Evolutionary conservation across 2,888 invertebrate species (phyloP).

Genomic region (Drosophila mimetica): DNA sequence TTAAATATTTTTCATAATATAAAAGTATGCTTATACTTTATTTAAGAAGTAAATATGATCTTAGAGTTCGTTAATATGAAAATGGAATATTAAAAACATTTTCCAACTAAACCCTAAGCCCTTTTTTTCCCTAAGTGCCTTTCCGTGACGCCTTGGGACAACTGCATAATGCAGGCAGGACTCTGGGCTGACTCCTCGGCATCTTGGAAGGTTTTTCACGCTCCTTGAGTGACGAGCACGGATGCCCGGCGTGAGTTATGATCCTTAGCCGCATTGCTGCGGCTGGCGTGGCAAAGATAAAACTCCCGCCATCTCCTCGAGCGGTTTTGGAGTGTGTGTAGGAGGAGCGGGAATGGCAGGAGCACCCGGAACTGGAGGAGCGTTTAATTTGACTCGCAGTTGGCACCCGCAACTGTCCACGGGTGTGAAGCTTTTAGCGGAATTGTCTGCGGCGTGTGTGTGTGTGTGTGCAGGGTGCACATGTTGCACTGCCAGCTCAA

Average conservation of each 20-base stretch:
- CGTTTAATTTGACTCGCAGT: conserved; percentile 64
- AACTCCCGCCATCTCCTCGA: conserved; percentile 46
- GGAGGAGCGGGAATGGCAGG: neutral
- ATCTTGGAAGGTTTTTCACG: conserved; percentile 72
- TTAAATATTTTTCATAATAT: too few relatives aligned
- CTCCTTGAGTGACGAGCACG: conserved; percentile 68
- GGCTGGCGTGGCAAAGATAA: conserved; percentile 59
- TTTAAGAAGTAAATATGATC: neutral
- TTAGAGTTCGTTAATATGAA: neutral
- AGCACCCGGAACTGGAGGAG: conserved; percentile 11
- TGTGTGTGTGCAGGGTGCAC: conserved; percentile 37
- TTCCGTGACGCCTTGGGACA: conserved; percentile 33
- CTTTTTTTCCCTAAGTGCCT: neutral
- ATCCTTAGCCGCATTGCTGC: conserved; percentile 71
- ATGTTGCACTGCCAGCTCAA: conserved; percentile 75
- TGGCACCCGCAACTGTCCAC: conserved; percentile 56
- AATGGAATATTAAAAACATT: neutral
- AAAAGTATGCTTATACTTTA: too few relatives aligned
- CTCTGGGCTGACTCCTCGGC: conserved; percentile 52
- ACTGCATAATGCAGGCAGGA: conserved; percentile 67
- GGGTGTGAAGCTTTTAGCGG: conserved; percentile 69
- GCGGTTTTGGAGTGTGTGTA: conserved; percentile 41
- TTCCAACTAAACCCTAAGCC: neutral
- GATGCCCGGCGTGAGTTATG: conserved; percentile 67
- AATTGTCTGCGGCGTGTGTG: conserved; percentile 69